Evolutionary conservation across 2,113 vertebrate species (phyloP).

Genomic region (Paradoxurus hermaphroditus): DNA sequence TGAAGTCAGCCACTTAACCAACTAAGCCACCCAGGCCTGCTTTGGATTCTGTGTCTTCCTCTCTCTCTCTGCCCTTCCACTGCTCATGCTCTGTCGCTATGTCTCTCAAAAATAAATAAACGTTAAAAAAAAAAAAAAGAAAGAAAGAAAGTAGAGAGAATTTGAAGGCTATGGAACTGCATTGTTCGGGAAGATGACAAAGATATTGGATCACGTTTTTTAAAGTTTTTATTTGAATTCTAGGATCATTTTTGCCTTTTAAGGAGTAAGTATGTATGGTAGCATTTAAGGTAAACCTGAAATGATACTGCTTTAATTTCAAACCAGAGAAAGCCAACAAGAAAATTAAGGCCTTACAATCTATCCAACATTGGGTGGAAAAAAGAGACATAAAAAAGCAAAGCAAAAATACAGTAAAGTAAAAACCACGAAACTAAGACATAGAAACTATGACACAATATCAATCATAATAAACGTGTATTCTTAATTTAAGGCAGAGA

Average conservation of each 20-base stretch:
- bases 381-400: neutral
- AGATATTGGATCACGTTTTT: neutral
- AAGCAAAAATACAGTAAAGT: neutral
- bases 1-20: too few species aligned
- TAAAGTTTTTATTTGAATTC: neutral
- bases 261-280: neutral
- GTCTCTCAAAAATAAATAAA: too few species aligned
- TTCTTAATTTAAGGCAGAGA: neutral
- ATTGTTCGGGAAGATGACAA: neutral
- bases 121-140: too few species aligned
- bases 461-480: neutral
- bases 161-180: neutral
- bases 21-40: too few species aligned
- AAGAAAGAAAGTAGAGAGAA: neutral
- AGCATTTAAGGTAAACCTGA: neutral
- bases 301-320: neutral
- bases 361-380: neutral
- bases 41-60: too few species aligned
- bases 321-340: neutral
- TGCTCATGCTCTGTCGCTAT: too few species aligned
- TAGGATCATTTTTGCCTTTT: neutral
- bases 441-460: neutral
- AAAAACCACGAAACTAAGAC: neutral
- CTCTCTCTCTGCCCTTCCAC: too few species aligned
- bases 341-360: neutral